These are phyloP conservation scores for Coregonus ussuriensis DNA, from an alignment of 2,797 vertebrate species.

Conservation along the genomic window DNA sequence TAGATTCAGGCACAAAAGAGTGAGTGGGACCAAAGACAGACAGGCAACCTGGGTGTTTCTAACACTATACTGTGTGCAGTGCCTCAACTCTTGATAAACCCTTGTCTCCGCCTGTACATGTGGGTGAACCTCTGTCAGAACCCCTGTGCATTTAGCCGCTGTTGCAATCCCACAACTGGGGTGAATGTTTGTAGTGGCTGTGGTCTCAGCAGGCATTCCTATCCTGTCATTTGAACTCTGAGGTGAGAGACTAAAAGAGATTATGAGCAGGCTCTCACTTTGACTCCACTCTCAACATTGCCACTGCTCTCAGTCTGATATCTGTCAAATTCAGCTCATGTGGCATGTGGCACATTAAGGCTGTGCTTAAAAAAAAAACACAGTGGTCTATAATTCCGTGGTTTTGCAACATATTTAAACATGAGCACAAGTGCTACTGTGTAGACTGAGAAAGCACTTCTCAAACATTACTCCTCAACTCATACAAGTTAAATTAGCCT, in stretches of 20 bases:
- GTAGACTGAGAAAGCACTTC: background rate
- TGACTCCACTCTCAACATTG: background rate
- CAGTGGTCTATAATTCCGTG: background rate
- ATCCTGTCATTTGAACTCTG: background rate
- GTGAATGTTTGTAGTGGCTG: conserved; percentile 6
- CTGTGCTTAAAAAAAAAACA: background rate
- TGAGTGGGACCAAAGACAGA: background rate
- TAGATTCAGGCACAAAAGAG: conserved; percentile 20
- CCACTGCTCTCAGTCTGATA: conserved; percentile 12
- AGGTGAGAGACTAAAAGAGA: conserved; percentile 6
- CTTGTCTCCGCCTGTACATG: background rate
- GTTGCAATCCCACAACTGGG: conserved; percentile 4
- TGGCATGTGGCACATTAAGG: background rate
- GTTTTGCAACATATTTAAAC: background rate
- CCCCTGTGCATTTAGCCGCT: background rate
- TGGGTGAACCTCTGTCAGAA: conserved; percentile 7
- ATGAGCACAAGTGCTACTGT: conserved; percentile 1
- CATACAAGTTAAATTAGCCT: background rate
- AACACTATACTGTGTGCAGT: background rate
- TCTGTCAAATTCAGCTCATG: background rate
- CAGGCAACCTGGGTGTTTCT: background rate
- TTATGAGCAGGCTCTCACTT: conserved; percentile 4
- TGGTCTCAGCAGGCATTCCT: background rate
- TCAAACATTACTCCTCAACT: conserved; percentile 2
- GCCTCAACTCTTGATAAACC: conserved; percentile 15